phyloP scores from a whole-genome alignment of 2,797 vertebrate genomes.

The Bryconaethiops microstoma region DNA sequence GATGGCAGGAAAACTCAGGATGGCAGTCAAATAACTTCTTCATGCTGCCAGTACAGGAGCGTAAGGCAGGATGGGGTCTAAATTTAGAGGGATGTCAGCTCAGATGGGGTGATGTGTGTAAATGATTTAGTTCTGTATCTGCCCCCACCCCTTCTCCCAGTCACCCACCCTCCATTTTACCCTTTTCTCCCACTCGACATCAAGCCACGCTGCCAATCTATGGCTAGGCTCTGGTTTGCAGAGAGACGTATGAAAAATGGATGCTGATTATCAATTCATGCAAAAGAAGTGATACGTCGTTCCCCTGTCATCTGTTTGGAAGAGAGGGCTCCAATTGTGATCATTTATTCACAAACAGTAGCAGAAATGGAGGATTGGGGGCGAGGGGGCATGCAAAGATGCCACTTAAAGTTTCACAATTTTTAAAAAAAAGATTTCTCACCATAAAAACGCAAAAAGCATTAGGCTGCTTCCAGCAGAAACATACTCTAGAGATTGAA shows the following conservation, averaged over 20 bases:
- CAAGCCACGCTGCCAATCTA: not conserved
- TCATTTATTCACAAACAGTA: slow-evolving; percentile 36
- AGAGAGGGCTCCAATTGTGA: slow-evolving; percentile 18
- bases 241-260: slow-evolving; percentile 22
- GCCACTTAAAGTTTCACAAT: not conserved
- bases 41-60: not conserved
- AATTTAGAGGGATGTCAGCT: slow-evolving; percentile 10
- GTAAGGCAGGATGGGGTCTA: not conserved
- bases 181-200: not conserved
- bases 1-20: not conserved
- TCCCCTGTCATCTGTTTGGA: not conserved
- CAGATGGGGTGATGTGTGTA: slow-evolving; percentile 5
- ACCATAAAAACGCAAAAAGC: not conserved
- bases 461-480: not conserved
- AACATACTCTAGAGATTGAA: not conserved
- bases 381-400: not conserved
- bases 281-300: slow-evolving; percentile 9
- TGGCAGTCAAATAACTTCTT: slow-evolving; percentile 4
- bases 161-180: slow-evolving; percentile 14
- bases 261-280: slow-evolving; percentile 37
- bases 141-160: not conserved
- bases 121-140: slow-evolving; percentile 25
- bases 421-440: not conserved
- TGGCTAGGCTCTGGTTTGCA: not conserved
- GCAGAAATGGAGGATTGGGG: not conserved